Conservation (phyloP, 2,888 invertebrate genomes). For the Odontocerum albicorne region DNA sequence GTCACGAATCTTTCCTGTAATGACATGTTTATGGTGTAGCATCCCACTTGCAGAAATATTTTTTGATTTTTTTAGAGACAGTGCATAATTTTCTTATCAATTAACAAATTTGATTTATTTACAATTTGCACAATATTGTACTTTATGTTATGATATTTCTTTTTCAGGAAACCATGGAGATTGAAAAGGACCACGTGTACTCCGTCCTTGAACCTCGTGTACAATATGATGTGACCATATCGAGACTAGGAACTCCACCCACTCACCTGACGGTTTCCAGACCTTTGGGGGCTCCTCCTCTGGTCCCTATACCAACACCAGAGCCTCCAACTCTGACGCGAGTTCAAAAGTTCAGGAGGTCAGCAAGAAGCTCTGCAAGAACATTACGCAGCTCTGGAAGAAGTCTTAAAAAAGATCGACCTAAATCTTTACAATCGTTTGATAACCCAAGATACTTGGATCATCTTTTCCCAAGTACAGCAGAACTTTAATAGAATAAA, state of each 20-base stretch:
- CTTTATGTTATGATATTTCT: no score
- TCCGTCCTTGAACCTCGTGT: constrained; percentile 58
- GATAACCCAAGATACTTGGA: constrained; percentile 63
- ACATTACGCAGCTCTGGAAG: constrained; percentile 19
- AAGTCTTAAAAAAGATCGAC: constrained; percentile 47
- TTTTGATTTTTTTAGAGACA: neutral
- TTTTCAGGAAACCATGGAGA: constrained; percentile 48
- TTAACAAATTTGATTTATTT: neutral
- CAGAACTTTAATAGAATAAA: constrained; percentile 30
- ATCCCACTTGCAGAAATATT: neutral
- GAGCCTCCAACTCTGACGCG: constrained; percentile 42
- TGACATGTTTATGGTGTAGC: no score
- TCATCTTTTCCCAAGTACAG: constrained; percentile 56
- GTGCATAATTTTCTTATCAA: neutral
- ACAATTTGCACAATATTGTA: neutral
- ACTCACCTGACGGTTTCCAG: constrained; percentile 57
- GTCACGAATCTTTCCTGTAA: no score
- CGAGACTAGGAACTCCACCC: constrained; percentile 57
- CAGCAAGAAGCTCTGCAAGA: constrained; percentile 25
- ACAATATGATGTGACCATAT: constrained; percentile 59
- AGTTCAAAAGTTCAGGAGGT: constrained; percentile 38
- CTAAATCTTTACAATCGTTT: constrained; percentile 60
- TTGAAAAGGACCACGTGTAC: constrained; percentile 61
- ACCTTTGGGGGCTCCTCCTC: constrained; percentile 45
- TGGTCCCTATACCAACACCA: constrained; percentile 56